Percentiles rank a stretch among this genome's conserved stretches.
These are phyloP conservation scores for Pollimyrus isidori DNA, from an alignment of 2,113 vertebrate genomes.

Conservation along the genomic window DNA sequence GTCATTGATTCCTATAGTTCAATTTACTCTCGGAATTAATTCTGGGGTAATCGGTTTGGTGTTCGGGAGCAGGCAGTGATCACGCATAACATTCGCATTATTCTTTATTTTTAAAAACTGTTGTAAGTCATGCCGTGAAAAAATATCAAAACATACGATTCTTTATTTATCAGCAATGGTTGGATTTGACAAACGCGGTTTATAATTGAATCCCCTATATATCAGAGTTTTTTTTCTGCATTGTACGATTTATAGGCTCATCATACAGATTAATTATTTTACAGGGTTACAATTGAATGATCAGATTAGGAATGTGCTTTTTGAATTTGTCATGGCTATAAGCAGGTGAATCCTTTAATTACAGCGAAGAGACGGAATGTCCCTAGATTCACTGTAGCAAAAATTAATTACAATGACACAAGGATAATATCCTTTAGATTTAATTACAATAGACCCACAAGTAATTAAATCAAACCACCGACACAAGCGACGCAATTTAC, in stretches of 20 bases:
- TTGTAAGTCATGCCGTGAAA: neutral
- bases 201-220: neutral
- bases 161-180: neutral
- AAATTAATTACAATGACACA: slow-evolving; percentile 24
- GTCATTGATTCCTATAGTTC: neutral
- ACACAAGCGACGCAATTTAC: neutral
- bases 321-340: neutral
- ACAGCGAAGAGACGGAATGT: neutral
- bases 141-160: neutral
- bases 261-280: neutral
- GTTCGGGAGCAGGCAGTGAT: neutral
- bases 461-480: slow-evolving; percentile 22
- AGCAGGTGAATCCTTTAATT: neutral
- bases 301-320: neutral
- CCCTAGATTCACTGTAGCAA: neutral
- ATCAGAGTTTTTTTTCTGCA: neutral
- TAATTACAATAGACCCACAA: slow-evolving; percentile 35
- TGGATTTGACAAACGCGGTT: neutral
- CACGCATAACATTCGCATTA: neutral
- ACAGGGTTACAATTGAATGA: neutral
- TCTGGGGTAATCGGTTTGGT: neutral
- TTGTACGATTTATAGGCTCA: neutral
- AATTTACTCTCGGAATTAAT: slow-evolving; percentile 2
- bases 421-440: slow-evolving; percentile 30
- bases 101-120: neutral